Evolutionary conservation across 2,888 invertebrate genomes (phyloP).

Genomic region (Ormyrus nitidulus): DNA sequence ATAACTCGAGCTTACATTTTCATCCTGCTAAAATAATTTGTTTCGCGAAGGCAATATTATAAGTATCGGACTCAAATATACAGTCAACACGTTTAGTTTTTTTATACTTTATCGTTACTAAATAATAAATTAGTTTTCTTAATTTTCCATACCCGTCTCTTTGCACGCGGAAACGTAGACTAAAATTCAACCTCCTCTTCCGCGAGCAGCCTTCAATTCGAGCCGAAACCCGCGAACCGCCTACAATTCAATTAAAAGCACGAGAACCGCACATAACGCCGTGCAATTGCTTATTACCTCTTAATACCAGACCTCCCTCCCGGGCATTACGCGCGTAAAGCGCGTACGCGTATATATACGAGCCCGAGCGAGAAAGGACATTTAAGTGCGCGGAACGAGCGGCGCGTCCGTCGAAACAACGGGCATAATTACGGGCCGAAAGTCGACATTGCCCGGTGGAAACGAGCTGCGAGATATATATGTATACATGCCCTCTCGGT

Average conservation of each 20-base stretch:
- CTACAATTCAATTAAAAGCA: constrained; percentile 48
- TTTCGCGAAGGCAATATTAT: no score
- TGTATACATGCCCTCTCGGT: not conserved
- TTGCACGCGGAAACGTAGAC: no score
- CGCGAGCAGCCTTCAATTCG: not conserved
- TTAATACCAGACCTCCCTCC: constrained; percentile 25
- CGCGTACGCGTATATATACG: not conserved
- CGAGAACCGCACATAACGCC: constrained; percentile 43
- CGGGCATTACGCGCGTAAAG: not conserved
- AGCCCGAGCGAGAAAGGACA: not conserved
- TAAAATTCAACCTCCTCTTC: not conserved
- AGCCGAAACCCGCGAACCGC: not conserved
- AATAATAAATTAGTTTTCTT: no score
- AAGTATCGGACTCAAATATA: no score
- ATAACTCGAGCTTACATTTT: no score
- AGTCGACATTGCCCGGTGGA: not conserved
- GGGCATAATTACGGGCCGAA: constrained; percentile 38
- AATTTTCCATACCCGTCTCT: no score
- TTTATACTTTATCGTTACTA: no score
- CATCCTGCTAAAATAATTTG: no score
- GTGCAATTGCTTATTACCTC: constrained; percentile 44
- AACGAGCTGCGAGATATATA: not conserved
- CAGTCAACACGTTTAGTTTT: no score
- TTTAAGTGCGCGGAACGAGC: constrained; percentile 25
- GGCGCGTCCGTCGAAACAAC: constrained; percentile 10